Percentiles rank a stretch among this genome's conserved stretches.
phyloP scores from a whole-genome alignment of 2,113 vertebrate species.

The Alethe diademata region DNA sequence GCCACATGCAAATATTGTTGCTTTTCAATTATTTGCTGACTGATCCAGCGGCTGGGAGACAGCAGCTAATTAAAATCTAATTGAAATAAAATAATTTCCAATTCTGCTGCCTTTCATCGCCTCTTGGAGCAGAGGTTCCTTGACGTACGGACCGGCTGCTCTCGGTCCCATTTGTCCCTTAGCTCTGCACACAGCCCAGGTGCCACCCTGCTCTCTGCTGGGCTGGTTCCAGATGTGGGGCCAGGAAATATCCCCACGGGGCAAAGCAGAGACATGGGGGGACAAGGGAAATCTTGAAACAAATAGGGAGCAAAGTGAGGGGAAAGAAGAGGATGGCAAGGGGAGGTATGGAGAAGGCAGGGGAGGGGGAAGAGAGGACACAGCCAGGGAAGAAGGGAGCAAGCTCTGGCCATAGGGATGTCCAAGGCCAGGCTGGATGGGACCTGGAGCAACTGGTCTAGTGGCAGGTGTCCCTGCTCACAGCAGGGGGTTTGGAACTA shows the following conservation, averaged over 20 bases:
- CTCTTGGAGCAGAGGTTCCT: slow-evolving; percentile 39
- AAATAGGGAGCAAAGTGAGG: background rate
- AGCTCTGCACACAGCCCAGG: background rate
- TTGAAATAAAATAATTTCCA: slow-evolving; percentile 76
- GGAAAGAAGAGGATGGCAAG: background rate
- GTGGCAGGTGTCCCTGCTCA: background rate
- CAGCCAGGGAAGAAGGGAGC: background rate
- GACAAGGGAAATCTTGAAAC: background rate
- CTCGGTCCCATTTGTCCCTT: background rate
- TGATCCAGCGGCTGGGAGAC: slow-evolving; percentile 58
- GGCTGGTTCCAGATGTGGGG: background rate
- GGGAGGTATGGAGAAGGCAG: background rate
- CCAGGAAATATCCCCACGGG: background rate
- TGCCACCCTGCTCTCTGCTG: background rate
- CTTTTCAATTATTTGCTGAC: slow-evolving; percentile 74
- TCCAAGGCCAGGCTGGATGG: background rate
- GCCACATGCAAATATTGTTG: slow-evolving; percentile 69
- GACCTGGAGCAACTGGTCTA: background rate
- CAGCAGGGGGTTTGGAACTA: background rate
- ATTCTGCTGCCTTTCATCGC: slow-evolving; percentile 9
- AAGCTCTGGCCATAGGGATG: background rate
- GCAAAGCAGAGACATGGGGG: background rate
- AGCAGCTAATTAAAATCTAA: slow-evolving; percentile 78
- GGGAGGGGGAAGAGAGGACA: background rate
- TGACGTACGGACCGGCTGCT: background rate